Evolutionary conservation across 2,888 invertebrate species (phyloP).

Genomic region (Pogonocherus hispidulus): DNA sequence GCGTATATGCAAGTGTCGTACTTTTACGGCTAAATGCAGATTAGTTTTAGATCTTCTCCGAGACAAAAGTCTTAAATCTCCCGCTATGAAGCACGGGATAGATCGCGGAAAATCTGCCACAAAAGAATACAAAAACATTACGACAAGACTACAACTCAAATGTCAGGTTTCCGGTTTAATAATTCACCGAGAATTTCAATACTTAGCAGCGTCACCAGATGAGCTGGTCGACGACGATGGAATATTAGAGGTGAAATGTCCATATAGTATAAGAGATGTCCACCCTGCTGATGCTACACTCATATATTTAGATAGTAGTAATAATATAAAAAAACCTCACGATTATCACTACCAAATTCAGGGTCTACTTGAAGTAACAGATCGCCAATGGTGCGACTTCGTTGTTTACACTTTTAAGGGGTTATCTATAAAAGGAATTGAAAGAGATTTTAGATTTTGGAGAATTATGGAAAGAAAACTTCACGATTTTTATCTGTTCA

Average conservation of each 20-base stretch:
- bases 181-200: neutral
- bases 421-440: neutral
- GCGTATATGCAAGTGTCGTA: too few relatives aligned
- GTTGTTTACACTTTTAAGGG: constrained; percentile 5
- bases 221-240: neutral
- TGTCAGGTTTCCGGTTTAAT: neutral
- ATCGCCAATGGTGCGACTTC: constrained; percentile 20
- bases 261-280: neutral
- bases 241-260: constrained; percentile 9
- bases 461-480: neutral
- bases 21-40: neutral
- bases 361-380: neutral
- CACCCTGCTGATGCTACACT: neutral
- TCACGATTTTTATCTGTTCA: neutral
- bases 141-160: too few relatives aligned
- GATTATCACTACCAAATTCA: constrained; percentile 1
- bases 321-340: neutral
- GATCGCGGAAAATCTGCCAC: neutral
- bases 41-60: neutral
- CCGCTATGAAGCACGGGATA: neutral
- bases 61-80: neutral
- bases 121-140: neutral
- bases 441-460: too few relatives aligned
- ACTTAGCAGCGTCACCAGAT: neutral
- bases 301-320: neutral